A percentile compares a stretch with the other conserved stretches of the same genome.
Evolutionary conservation across 1,140 invertebrate species (phyloP).

Genomic region (Zaprionus tsacasi): DNA sequence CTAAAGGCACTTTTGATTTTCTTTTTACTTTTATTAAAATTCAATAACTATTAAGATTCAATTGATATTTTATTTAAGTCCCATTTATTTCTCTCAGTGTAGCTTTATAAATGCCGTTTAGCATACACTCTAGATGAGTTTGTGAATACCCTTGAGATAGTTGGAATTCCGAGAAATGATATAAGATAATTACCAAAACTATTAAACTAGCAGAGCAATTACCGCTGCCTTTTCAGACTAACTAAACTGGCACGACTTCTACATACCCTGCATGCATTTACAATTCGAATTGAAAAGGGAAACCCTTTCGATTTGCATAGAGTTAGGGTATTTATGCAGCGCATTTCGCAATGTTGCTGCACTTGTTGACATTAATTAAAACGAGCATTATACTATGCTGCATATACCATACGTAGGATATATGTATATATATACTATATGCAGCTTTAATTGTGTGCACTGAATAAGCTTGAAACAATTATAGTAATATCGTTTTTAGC

Average conservation of each 20-base stretch:
- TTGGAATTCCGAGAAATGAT: neutral
- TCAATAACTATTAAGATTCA: too few species aligned
- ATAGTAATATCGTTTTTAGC: conserved; percentile 3
- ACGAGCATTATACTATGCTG: neutral
- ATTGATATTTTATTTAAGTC: too few species aligned
- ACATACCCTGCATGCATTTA: neutral
- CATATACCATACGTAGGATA: too few species aligned
- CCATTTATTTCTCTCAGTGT: neutral
- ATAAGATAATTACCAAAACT: neutral
- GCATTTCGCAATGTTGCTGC: neutral
- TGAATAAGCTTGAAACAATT: neutral
- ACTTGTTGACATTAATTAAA: neutral
- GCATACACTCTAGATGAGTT: neutral
- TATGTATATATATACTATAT: too few species aligned
- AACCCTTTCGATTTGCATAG: too few species aligned
- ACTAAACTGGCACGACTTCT: neutral
- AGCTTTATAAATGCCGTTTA: neutral
- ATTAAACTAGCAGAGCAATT: neutral
- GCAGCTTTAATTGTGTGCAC: neutral
- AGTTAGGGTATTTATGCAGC: neutral
- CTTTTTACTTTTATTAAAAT: too few species aligned
- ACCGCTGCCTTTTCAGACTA: neutral
- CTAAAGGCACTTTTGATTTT: too few species aligned
- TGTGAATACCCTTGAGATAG: neutral
- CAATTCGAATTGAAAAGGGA: neutral